phyloP scores from a whole-genome alignment of 2,113 vertebrate species.

The Megaceryle torquata region DNA sequence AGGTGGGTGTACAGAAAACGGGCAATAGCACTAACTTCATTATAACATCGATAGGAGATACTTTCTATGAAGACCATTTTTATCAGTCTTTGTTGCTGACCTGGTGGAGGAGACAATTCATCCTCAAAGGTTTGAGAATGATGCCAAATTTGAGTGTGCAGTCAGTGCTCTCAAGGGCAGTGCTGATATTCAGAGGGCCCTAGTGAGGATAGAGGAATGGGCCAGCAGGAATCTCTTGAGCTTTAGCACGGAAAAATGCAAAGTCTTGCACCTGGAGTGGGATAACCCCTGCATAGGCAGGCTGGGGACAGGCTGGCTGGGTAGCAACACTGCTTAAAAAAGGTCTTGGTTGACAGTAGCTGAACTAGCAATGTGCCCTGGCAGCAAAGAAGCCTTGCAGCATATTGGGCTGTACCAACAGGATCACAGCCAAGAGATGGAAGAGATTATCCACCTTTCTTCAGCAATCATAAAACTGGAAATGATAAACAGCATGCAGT shows the following conservation, averaged over 20 bases:
- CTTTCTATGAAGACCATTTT: neutral
- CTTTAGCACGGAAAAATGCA: neutral
- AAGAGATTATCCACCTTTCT: neutral
- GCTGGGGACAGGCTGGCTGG: neutral
- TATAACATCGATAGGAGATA: neutral
- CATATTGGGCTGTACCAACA: neutral
- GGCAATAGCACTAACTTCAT: neutral
- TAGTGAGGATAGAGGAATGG: neutral
- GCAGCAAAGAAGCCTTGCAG: neutral
- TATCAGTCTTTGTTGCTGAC: neutral
- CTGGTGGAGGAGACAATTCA: neutral
- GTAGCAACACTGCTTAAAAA: neutral
- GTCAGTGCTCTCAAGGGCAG: neutral
- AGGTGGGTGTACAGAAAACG: constrained; percentile 80
- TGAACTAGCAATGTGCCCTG: neutral
- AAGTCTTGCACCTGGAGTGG: neutral
- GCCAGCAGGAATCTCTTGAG: neutral
- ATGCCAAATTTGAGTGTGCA: neutral
- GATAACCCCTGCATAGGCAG: neutral
- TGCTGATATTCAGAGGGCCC: neutral
- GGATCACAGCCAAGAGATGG: neutral
- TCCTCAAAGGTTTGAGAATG: neutral
- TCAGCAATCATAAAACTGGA: neutral
- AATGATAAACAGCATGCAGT: neutral
- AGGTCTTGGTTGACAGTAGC: neutral